phyloP scores from a whole-genome alignment of 1,140 invertebrate species.

The Araneus ventricosus region DNA sequence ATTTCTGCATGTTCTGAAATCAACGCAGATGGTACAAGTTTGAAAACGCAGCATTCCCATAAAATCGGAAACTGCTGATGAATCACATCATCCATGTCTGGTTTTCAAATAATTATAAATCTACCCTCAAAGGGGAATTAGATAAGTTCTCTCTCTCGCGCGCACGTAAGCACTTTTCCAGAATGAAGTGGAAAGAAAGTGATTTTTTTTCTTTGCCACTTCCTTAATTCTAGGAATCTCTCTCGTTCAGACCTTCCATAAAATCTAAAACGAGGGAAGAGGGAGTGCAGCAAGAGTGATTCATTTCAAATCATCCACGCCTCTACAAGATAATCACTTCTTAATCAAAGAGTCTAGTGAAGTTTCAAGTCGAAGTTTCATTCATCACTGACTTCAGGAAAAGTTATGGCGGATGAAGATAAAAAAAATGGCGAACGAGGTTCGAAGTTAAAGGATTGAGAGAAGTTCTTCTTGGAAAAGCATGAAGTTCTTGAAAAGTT shows the following conservation, averaged over 20 bases:
- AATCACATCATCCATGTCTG: not conserved
- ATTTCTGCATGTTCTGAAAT: too few relatives aligned
- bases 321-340: slow-evolving; percentile 64
- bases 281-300: slow-evolving; percentile 2
- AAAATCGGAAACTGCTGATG: not conserved
- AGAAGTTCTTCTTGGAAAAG: not conserved
- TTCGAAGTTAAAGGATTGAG: slow-evolving; percentile 30
- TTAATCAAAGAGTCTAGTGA: slow-evolving; percentile 55
- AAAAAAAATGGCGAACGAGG: not conserved
- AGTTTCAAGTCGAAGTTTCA: slow-evolving; percentile 42
- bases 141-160: not conserved
- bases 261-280: slow-evolving; percentile 49
- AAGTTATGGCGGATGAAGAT: slow-evolving; percentile 14
- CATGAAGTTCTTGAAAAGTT: not conserved
- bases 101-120: slow-evolving; percentile 24
- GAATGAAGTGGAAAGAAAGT: not conserved
- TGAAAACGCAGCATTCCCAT: not conserved
- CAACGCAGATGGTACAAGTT: too few relatives aligned
- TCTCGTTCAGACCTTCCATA: slow-evolving; percentile 21
- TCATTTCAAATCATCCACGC: slow-evolving; percentile 65
- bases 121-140: not conserved
- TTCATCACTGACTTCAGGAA: slow-evolving; percentile 42
- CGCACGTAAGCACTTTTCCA: slow-evolving; percentile 27
- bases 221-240: slow-evolving; percentile 49
- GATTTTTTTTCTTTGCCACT: not conserved